Evolutionary conservation across 1,140 invertebrate genomes (phyloP).

Genomic region (Stegodyphus mimosarum): DNA sequence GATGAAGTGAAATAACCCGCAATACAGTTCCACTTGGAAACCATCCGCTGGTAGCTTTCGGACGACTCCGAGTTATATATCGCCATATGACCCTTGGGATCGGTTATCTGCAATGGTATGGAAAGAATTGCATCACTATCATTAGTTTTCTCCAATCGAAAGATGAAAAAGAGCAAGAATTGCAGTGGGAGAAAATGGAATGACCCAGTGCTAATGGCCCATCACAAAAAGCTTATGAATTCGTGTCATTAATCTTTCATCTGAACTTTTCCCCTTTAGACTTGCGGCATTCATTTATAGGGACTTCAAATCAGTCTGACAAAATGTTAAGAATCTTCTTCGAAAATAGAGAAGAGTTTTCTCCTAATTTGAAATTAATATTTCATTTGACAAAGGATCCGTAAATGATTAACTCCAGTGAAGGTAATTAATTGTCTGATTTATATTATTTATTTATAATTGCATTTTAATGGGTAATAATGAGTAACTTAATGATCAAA

Average conservation of each 20-base stretch:
- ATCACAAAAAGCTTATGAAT: constrained; percentile 54
- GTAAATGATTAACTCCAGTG: neutral
- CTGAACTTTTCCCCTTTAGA: neutral
- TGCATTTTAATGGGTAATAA: no score
- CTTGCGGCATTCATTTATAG: neutral
- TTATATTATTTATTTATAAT: no score
- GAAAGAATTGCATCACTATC: constrained; percentile 23
- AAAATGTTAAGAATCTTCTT: neutral
- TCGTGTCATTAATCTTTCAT: constrained; percentile 37
- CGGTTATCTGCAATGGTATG: constrained; percentile 18
- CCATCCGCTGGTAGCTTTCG: constrained; percentile 2
- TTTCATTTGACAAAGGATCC: neutral
- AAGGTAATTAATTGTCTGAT: neutral
- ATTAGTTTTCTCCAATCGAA: constrained; percentile 20
- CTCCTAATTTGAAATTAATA: neutral
- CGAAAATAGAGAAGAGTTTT: neutral
- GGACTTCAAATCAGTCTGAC: neutral
- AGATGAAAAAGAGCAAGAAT: constrained; percentile 24
- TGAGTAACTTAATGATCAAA: no score
- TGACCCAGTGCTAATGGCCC: constrained; percentile 35
- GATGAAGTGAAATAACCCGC: no score
- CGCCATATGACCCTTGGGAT: constrained; percentile 20
- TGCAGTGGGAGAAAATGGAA: constrained; percentile 27
- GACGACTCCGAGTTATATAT: constrained; percentile 27
- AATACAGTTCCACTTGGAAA: neutral